Percentiles rank a stretch among this genome's conserved stretches.
phyloP scores from a whole-genome alignment of 2,888 invertebrate genomes.

The Oscheius sp. region DNA sequence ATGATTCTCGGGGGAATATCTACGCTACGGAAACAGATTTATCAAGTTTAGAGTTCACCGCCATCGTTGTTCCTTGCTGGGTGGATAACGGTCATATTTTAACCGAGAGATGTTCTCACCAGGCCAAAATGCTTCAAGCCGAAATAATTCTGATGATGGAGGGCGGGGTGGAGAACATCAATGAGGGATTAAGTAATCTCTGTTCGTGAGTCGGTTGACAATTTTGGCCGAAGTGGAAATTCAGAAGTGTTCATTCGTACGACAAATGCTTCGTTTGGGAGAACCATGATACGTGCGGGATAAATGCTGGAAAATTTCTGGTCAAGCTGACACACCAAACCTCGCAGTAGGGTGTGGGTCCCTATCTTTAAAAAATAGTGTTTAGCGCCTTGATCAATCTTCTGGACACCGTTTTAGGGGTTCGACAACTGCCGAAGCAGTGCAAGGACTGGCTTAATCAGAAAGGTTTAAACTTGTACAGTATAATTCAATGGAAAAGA shows the following conservation, averaged over 20 bases:
- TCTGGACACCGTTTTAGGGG: conserved; percentile 39
- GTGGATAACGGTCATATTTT: conserved; percentile 45
- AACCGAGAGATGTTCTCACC: conserved; percentile 39
- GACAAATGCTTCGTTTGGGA: conserved; percentile 67
- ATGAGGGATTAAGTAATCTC: conserved; percentile 54
- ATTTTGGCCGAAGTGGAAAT: background rate
- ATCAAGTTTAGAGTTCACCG: conserved; percentile 46
- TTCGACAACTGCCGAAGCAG: conserved; percentile 45
- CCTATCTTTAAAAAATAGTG: background rate
- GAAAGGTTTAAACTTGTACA: conserved; percentile 37
- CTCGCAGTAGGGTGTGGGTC: conserved; percentile 46
- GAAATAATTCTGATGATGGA: conserved; percentile 61
- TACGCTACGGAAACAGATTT: background rate
- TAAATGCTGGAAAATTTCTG: conserved; percentile 58
- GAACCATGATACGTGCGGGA: conserved; percentile 61
- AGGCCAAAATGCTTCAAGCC: conserved; percentile 47
- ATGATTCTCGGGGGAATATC: background rate
- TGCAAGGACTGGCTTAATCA: conserved; percentile 59
- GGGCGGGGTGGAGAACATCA: conserved; percentile 54
- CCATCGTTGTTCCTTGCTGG: conserved; percentile 53
- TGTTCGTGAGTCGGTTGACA: conserved; percentile 46
- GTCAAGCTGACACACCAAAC: conserved; percentile 61
- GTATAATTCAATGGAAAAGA: background rate
- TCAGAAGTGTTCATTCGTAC: conserved; percentile 59
- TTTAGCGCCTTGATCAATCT: conserved; percentile 48